These are phyloP conservation scores for Syngnathus typhle DNA, from an alignment of 2,113 vertebrate genomes.

Conservation along the genomic window DNA sequence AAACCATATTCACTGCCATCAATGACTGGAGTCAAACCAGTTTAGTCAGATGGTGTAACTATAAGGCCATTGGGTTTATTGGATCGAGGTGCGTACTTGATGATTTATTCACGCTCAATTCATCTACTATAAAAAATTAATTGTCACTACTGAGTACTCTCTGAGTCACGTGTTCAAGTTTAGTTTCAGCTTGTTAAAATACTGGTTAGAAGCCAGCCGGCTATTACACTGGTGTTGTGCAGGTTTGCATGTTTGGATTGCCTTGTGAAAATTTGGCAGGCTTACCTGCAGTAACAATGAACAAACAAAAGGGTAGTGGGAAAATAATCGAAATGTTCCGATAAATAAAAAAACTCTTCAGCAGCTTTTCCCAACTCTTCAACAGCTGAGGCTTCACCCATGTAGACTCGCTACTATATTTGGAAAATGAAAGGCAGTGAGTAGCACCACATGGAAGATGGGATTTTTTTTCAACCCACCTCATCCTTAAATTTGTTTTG, in stretches of 20 bases:
- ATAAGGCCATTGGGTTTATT: neutral
- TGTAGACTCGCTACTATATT: conserved; percentile 43
- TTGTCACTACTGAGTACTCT: conserved; percentile 14
- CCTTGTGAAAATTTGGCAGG: conserved; percentile 41
- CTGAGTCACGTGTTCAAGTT: conserved; percentile 4
- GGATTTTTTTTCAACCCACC: neutral
- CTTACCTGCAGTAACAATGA: conserved; percentile 17
- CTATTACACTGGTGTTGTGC: conserved; percentile 15
- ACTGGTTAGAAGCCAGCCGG: conserved; percentile 11
- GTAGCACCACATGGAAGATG: conserved; percentile 9
- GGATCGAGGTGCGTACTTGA: conserved; percentile 9
- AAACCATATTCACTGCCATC: neutral
- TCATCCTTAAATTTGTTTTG: neutral
- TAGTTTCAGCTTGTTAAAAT: conserved; percentile 12
- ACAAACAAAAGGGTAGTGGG: neutral
- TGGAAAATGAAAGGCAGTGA: conserved; percentile 36
- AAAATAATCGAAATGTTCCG: conserved; percentile 18
- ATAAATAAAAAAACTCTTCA: conserved; percentile 41
- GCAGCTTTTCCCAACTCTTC: conserved; percentile 22
- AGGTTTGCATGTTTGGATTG: conserved; percentile 39
- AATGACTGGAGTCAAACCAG: neutral
- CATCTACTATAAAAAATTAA: conserved; percentile 18
- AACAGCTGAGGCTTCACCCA: conserved; percentile 16
- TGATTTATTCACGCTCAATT: conserved; percentile 9
- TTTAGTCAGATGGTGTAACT: neutral